These are phyloP conservation scores for Ooceraea biroi DNA, from an alignment of 1,140 invertebrate species.

Conservation along the genomic window DNA sequence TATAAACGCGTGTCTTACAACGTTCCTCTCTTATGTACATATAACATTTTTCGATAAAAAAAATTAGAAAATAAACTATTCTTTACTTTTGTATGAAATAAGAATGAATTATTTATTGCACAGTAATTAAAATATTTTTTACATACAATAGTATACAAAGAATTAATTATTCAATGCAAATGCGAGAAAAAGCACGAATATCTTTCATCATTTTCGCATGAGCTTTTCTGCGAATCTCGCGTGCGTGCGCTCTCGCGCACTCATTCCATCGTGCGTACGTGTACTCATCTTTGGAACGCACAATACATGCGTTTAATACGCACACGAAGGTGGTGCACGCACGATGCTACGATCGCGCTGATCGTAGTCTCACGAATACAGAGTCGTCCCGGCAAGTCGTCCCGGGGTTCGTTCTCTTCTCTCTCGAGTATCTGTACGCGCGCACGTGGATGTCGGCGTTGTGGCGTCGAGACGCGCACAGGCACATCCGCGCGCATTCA, in stretches of 20 bases:
- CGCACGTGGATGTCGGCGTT: constrained; percentile 13
- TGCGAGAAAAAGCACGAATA: neutral
- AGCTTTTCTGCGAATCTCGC: constrained; percentile 13
- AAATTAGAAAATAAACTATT: too few species aligned
- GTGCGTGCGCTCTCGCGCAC: neutral
- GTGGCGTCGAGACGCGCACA: neutral
- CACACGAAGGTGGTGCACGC: neutral
- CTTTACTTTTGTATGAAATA: too few species aligned
- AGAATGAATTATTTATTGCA: too few species aligned
- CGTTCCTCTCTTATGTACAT: neutral
- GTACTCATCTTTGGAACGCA: constrained; percentile 10
- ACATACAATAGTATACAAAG: too few species aligned
- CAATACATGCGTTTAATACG: constrained; percentile 26
- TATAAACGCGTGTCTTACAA: constrained; percentile 2
- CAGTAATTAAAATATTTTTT: too few species aligned
- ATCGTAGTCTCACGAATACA: constrained; percentile 7
- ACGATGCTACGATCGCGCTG: constrained; percentile 19
- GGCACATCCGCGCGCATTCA: constrained; percentile 5
- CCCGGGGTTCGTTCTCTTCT: constrained; percentile 25
- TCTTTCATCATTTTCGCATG: neutral
- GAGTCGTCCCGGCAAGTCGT: neutral
- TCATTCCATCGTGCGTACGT: neutral
- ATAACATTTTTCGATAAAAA: too few species aligned
- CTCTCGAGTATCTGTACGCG: constrained; percentile 15
- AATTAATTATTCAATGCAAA: constrained; percentile 6